Base-by-base conservation (phyloP, 1,140 invertebrate genomes). In the Gonatopus flavifemur region DNA sequence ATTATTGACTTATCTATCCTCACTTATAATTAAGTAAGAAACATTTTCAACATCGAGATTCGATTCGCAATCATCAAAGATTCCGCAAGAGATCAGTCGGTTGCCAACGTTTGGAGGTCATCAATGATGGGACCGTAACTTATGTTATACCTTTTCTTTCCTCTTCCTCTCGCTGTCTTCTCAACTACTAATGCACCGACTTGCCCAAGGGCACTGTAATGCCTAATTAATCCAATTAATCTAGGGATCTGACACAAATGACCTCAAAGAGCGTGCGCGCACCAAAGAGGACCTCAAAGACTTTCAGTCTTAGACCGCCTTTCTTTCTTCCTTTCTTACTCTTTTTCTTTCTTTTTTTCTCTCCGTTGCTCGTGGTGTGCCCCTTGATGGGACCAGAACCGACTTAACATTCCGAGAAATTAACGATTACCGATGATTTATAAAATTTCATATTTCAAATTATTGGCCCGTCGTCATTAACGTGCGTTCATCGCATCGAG, bases 201-300 rank as follows among this genome's bases (percentile, higher is more conserved):
- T 58, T 66, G 66, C 72, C 68, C 63, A 59, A 65, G 66, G 71
- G 67, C 64, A 64, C 66, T 59, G 66, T 75, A 75, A 77, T 78
- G 66, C 68, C 74, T 77, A 78, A 78, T 78, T 78, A 78, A 77
- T 76, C 76, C 67, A 77, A 74, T 76, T 76, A 77, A 78, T 77
- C 72, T 76, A 74, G 66, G 49, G 6, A 46, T 62, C 66, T 53
- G 62, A 67, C 71, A 76, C 69, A 77, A 78, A 77, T 76, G 74
- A 76, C 71, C 74, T 66, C 68, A n/a, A n/a, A n/a, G n/a, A n/a
- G n/a, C n/a, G n/a, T n/a, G n/a, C 55, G 66, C 60, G 51, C 45
- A 45, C 48, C 47, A 53, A 22, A 15, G 53, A 50, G 52, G 53
- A 52, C 42, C 58, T 67, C 57, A 65, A 67, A 65, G 66, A 60